phyloP scores from a whole-genome alignment of 2,888 invertebrate genomes.

The Drosophila algonquin region DNA sequence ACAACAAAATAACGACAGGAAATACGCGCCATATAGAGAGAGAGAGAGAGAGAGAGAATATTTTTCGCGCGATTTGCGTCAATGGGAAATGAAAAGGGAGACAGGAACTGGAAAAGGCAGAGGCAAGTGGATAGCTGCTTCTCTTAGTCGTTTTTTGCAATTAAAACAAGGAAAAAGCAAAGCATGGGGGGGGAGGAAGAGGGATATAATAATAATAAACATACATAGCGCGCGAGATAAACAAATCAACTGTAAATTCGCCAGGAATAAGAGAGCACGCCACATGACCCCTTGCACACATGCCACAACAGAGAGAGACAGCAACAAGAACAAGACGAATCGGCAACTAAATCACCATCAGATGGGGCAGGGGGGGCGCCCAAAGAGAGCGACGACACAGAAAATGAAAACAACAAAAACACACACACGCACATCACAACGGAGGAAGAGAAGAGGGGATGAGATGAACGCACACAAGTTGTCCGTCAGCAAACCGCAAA shows the following conservation, averaged over 20 bases:
- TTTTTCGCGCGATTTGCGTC: conserved; percentile 75
- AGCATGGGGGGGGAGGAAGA: neutral
- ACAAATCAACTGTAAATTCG: conserved; percentile 70
- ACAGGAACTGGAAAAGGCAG: conserved; percentile 1
- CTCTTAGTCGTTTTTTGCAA: conserved; percentile 59
- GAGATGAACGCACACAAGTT: conserved; percentile 55
- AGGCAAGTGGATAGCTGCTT: conserved; percentile 27
- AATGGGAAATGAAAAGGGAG: conserved; percentile 53
- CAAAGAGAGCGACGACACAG: conserved; percentile 13
- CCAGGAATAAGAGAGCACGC: conserved; percentile 42
- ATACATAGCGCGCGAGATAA: conserved; percentile 54
- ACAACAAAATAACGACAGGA: conserved; percentile 49
- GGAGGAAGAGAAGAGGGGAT: conserved; percentile 27
- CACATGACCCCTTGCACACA: conserved; percentile 30
- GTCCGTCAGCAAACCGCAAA: conserved; percentile 69
- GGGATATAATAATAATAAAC: conserved; percentile 54
- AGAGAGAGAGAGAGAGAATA: conserved; percentile 44
- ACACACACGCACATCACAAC: conserved; percentile 38
- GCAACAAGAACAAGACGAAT: conserved; percentile 15
- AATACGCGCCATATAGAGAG: conserved; percentile 60
- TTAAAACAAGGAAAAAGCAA: conserved; percentile 53
- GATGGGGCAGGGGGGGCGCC: conserved; percentile 34
- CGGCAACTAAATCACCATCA: conserved; percentile 57
- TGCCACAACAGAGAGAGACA: neutral
- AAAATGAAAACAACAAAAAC: conserved; percentile 53